Base-by-base conservation (phyloP, 2,888 invertebrate species). In the Trissolcus japonicus region DNA sequence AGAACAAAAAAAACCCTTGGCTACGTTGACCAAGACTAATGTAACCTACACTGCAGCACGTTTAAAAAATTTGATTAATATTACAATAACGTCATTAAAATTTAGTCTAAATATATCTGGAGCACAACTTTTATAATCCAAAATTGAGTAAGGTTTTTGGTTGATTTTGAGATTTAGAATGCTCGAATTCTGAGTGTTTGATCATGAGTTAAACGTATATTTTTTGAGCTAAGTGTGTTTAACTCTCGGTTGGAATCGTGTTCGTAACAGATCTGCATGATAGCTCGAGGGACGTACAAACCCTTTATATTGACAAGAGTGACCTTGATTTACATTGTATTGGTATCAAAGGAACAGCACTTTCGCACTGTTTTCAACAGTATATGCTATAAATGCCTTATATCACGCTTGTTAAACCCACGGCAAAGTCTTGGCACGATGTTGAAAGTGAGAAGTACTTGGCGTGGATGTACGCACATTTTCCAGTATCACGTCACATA, bases 391-490 rank as follows among this genome's bases (percentile, higher is more conserved):
- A 54, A 55, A 55, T 43, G 48, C 17, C 55, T 65, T 46, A 65
- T 55, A 48, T 16, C 55, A 55, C 55, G 63, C 43, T 65, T 21
- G 54, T 48, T 55, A 46, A 55, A 55, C 35, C 53, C 35, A 21
- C 1, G 13, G 25, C 46, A 46, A 41, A 59, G 46, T 46, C 19
- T 19, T 4, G 14, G 21, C 59, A 40, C 25, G 48, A 35, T 11
- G 35, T 14, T 54, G 46, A 25, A 21, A 63, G 17, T 50, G 65
- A 65, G 16, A 21, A 65, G 66, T 51, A 57, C 48, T 57, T 41
- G 41, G 40, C 41, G 51, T 46, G 48, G 35, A n/a, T 66, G n/a
- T 55, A 56, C 56, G 56, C 56, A 65, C 48, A 48, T 35, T 55
- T 55, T 56, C 21, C 43, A 17, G 29, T 46, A 65, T 35, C 55